These are phyloP conservation scores for Pelagia noctiluca DNA, from an alignment of 30 jellyfish, hydroid and myxozoan species.

Conservation along the genomic window DNA sequence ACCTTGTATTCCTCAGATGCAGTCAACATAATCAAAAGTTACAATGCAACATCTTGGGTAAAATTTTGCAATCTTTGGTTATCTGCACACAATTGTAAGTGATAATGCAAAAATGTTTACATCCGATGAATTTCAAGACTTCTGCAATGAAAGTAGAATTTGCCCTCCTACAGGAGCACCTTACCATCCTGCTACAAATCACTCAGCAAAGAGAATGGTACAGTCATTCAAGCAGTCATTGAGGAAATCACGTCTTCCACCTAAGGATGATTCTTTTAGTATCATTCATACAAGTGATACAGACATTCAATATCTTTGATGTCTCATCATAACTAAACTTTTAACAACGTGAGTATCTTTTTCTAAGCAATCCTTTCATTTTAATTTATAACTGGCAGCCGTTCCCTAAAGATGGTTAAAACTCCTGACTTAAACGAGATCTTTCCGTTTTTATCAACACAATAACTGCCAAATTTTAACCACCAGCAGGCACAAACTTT, in stretches of 20 bases:
- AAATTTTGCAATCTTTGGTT: constrained; percentile 53
- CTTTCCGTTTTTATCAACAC: too few species aligned
- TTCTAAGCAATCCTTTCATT: too few species aligned
- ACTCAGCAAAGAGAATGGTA: constrained; percentile 35
- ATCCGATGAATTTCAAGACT: constrained; percentile 56
- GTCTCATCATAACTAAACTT: too few species aligned
- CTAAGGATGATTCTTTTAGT: constrained; percentile 38
- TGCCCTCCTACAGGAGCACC: constrained; percentile 48
- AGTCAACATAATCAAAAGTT: constrained; percentile 43
- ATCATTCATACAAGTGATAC: too few species aligned
- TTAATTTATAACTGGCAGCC: too few species aligned
- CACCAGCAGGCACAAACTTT: too few species aligned
- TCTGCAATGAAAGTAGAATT: constrained; percentile 42
- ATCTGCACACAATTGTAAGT: constrained; percentile 47
- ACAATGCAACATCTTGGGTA: constrained; percentile 39
- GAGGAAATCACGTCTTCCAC: constrained; percentile 27
- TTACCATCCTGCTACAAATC: constrained; percentile 57
- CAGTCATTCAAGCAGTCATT: constrained; percentile 48
- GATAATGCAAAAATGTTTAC: constrained; percentile 43
- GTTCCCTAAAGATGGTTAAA: too few species aligned
- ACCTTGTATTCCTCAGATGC: constrained; percentile 50
- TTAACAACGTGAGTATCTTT: too few species aligned
- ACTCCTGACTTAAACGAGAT: too few species aligned
- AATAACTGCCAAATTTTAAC: too few species aligned
- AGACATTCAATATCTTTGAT: too few species aligned